Conservation (phyloP, 1,140 invertebrate species). For the Aradophagus sp. region DNA sequence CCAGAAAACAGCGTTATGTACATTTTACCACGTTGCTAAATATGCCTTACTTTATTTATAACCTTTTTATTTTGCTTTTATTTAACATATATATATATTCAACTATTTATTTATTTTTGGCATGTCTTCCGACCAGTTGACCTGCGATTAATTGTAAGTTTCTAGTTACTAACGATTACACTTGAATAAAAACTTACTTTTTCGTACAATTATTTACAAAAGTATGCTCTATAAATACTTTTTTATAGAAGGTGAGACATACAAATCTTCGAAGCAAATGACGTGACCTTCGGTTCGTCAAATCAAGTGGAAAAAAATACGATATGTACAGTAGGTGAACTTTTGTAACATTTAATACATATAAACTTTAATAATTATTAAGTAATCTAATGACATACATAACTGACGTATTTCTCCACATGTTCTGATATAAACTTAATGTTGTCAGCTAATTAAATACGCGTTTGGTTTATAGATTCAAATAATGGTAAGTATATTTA, state of each 20-base stretch:
- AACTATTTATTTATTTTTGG: slow-evolving; percentile 65
- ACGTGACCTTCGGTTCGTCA: slow-evolving; percentile 25
- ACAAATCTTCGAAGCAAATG: slow-evolving; percentile 17
- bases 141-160: slow-evolving; percentile 48
- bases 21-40: slow-evolving; percentile 17
- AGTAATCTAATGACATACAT: slow-evolving; percentile 1
- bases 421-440: slow-evolving; percentile 16
- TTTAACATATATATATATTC: slow-evolving; percentile 29
- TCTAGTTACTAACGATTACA: slow-evolving; percentile 31
- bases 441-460: slow-evolving; percentile 22
- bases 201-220: slow-evolving; percentile 60
- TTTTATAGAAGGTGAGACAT: slow-evolving; percentile 56
- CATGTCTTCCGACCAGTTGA: slow-evolving; percentile 70
- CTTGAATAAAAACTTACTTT: slow-evolving; percentile 50
- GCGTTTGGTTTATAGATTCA: slow-evolving; percentile 19
- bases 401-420: slow-evolving; percentile 13
- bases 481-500: slow-evolving; percentile 24
- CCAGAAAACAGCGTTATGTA: slow-evolving; percentile 14
- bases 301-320: slow-evolving; percentile 22
- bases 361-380: slow-evolving; percentile 7
- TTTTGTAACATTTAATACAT: not conserved
- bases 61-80: slow-evolving; percentile 35
- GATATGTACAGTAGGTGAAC: not conserved
- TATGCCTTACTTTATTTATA: slow-evolving; percentile 36
- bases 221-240: slow-evolving; percentile 58